Evolutionary conservation across 2,888 invertebrate genomes (phyloP).

Genomic region (Palloptera scutellata): DNA sequence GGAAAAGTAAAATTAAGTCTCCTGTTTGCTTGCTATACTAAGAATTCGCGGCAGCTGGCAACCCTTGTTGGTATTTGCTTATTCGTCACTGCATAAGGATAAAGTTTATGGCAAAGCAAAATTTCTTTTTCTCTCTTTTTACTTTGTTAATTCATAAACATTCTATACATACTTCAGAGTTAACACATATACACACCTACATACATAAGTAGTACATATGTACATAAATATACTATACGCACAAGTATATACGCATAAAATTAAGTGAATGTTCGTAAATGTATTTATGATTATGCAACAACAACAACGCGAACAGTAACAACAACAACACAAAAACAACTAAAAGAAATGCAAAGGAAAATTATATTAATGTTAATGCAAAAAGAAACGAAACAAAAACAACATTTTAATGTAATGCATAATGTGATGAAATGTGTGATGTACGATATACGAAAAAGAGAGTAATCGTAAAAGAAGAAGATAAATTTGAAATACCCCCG

Average conservation of each 20-base stretch:
- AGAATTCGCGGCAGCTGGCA: too few species aligned
- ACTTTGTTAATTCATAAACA: constrained; percentile 40
- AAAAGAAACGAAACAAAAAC: constrained; percentile 32
- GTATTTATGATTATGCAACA: constrained; percentile 60
- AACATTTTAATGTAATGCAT: constrained; percentile 48
- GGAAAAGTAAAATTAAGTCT: too few species aligned
- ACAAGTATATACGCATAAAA: constrained; percentile 32
- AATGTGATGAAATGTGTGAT: constrained; percentile 50
- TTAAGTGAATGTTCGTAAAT: constrained; percentile 56
- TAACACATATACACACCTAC: constrained; percentile 30
- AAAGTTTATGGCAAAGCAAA: constrained; percentile 12
- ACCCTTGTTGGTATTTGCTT: too few species aligned
- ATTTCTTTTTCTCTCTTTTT: constrained; percentile 5
- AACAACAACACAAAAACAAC: constrained; percentile 35
- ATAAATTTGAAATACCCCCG: constrained; percentile 29
- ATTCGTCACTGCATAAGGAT: constrained; percentile 2
- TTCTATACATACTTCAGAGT: constrained; percentile 44
- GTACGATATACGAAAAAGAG: constrained; percentile 9
- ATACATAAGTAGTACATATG: constrained; percentile 6
- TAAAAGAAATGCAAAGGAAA: constrained; percentile 31
- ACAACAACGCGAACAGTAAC: too few species aligned
- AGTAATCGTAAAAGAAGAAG: constrained; percentile 27
- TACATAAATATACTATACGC: not conserved
- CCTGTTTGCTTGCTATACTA: too few species aligned
- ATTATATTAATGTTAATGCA: constrained; percentile 57